Base-by-base conservation (phyloP, 1,140 invertebrate species). In the Euschistus heros region DNA sequence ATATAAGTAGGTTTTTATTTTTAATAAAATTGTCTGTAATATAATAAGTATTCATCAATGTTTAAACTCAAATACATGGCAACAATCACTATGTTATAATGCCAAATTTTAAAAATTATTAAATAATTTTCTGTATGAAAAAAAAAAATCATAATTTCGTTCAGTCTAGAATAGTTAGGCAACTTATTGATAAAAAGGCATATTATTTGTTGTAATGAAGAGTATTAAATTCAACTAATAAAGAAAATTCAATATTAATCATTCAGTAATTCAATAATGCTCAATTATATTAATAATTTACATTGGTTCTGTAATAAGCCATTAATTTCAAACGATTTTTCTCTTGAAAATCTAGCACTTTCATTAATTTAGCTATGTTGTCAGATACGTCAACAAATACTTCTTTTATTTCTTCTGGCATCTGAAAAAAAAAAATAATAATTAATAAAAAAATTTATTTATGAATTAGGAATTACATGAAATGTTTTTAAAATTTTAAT, bases 351-450 rank as follows among this genome's bases (percentile, higher is more conserved):
- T 52, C 63, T 3, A 64, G 42, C 15, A 44, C 63, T 54, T 54
- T 64, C 1, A 64, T 2, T 17, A 54, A 54, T 27, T 24, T 14
- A 26, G 63, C 17, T 13, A 44, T n/a, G 17, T 50, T 64, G 13
- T 64, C 46, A 52, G 14, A n/a, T 27, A 55, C 10, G n/a, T 64
- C 26, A 64, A 26, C 5, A 44, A 64, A 64, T 30, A 64, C 26
- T 17, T 64, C 63, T 54, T 64, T 64, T 0, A 64, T 47, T 52
- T 64, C 63, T 15, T 64, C 50, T 18, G 63, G 63, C 63, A 64
- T 64, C 63, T 64, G 50, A 22, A 54, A 54, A 2, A 18, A 24
- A 61, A n/a, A 17, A 61, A 37, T 59, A 59, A 14, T 33, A 8
- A 59, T 5, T 33, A 22, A 27, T 8, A 42, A n/a, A 62, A 27